Conservation (phyloP, 1,140 invertebrate species). For the Pseudobourletiella spinata region DNA sequence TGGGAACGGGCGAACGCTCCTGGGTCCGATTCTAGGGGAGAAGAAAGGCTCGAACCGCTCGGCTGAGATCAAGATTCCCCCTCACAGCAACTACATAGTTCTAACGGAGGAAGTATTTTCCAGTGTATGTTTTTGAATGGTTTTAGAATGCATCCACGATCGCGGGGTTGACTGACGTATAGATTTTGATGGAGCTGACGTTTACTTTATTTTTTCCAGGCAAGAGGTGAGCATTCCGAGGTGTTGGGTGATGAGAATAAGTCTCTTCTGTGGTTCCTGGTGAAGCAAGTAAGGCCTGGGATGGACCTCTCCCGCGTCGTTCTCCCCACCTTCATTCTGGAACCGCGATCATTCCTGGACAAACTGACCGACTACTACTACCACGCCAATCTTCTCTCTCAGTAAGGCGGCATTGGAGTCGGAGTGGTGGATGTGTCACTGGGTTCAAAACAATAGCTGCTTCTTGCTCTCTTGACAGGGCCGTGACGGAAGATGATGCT, state of each 20-base stretch:
- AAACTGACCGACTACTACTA: conserved; percentile 90
- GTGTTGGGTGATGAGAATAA: conserved; percentile 92
- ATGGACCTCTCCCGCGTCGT: conserved; percentile 96
- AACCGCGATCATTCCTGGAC: conserved; percentile 85
- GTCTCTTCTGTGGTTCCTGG: conserved; percentile 82
- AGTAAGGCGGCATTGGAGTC: conserved; percentile 61
- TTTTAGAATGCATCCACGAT: neutral
- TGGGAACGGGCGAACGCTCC: neutral
- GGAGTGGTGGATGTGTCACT: no score
- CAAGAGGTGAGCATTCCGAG: conserved; percentile 81
- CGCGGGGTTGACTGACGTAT: no score
- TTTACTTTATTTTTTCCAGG: conserved; percentile 32
- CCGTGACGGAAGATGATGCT: conserved; percentile 74
- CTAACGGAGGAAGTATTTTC: conserved; percentile 19
- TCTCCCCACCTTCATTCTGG: conserved; percentile 78
- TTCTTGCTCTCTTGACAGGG: no score
- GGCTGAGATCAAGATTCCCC: neutral
- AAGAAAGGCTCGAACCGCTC: neutral
- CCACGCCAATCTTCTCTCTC: conserved; percentile 77
- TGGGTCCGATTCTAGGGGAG: neutral
- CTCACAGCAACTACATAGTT: conserved; percentile 10
- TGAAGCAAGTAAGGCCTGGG: conserved; percentile 89
- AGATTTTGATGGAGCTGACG: neutral
- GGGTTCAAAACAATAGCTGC: no score
- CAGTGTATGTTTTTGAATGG: conserved; percentile 6